A percentile compares a stretch with the other conserved stretches of the same genome.
Conservation (phyloP, 2,797 vertebrate genomes). For the Eulemur rubriventer region DNA sequence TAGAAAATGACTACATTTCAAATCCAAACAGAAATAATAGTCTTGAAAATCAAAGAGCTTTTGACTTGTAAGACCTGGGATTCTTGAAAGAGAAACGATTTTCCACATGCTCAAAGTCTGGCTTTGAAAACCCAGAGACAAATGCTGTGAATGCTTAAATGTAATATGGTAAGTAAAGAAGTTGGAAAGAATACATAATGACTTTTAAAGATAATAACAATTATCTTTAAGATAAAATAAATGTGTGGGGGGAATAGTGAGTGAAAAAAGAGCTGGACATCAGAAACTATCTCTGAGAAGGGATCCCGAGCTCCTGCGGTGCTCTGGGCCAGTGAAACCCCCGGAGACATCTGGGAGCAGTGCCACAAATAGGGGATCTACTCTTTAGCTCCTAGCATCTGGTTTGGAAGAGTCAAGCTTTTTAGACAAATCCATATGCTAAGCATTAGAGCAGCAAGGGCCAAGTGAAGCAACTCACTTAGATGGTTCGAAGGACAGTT, state of each 20-base stretch:
- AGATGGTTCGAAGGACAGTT: not conserved
- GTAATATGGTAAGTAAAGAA: not conserved
- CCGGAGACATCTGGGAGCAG: not conserved
- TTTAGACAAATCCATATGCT: not conserved
- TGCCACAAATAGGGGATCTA: not conserved
- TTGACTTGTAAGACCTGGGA: not conserved
- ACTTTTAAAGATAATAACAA: not conserved
- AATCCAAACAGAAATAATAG: not conserved
- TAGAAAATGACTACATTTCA: not conserved
- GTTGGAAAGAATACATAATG: not conserved
- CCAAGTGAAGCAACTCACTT: not conserved
- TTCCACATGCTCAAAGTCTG: not conserved
- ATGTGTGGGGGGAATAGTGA: not conserved
- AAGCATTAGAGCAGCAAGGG: not conserved
- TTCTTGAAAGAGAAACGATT: not conserved
- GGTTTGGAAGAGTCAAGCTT: not conserved
- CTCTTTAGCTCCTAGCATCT: not conserved
- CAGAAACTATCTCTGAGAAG: not conserved
- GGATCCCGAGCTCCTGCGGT: not conserved
- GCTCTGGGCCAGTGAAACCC: not conserved
- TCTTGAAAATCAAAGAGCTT: constrained; percentile 1
- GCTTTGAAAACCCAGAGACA: not conserved
- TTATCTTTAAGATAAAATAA: constrained; percentile 9
- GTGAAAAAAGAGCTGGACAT: not conserved
- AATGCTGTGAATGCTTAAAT: not conserved